phyloP scores from a whole-genome alignment of 2,797 vertebrate genomes.

The Cynopterus sphinx region DNA sequence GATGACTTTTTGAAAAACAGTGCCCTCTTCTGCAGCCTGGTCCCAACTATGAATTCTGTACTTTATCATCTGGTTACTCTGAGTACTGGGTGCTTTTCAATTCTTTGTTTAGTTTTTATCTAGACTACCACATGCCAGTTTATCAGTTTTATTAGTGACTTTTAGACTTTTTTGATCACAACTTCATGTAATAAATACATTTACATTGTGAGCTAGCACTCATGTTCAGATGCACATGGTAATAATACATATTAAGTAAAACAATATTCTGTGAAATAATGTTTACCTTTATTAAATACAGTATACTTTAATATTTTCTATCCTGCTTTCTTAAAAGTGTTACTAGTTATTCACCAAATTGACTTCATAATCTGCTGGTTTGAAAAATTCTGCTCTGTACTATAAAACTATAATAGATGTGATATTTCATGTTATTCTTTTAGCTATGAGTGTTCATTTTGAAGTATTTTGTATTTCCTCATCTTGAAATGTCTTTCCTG shows the following conservation, averaged over 20 bases:
- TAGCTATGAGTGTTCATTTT: slow-evolving; percentile 8
- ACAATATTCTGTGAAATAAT: not conserved
- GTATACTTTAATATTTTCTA: not conserved
- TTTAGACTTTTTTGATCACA: not conserved
- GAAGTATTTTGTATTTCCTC: slow-evolving; percentile 42
- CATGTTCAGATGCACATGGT: not conserved
- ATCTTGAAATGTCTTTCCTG: slow-evolving; percentile 42
- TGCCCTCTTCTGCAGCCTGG: not conserved
- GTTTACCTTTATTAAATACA: not conserved
- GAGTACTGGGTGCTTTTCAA: not conserved
- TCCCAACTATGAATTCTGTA: not conserved
- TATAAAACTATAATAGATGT: not conserved
- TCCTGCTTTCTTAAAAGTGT: not conserved
- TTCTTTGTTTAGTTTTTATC: not conserved
- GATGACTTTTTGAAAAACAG: not conserved
- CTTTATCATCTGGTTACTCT: not conserved
- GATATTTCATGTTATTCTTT: slow-evolving; percentile 33
- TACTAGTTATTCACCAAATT: not conserved
- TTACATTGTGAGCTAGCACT: not conserved
- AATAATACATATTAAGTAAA: slow-evolving; percentile 6
- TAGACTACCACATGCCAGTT: not conserved
- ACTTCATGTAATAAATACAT: not conserved
- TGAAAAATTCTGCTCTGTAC: slow-evolving; percentile 36
- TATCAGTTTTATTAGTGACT: not conserved
- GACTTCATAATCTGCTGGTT: slow-evolving; percentile 32